phyloP scores from a whole-genome alignment of 2,113 vertebrate species.

The Oryzias woworae region DNA sequence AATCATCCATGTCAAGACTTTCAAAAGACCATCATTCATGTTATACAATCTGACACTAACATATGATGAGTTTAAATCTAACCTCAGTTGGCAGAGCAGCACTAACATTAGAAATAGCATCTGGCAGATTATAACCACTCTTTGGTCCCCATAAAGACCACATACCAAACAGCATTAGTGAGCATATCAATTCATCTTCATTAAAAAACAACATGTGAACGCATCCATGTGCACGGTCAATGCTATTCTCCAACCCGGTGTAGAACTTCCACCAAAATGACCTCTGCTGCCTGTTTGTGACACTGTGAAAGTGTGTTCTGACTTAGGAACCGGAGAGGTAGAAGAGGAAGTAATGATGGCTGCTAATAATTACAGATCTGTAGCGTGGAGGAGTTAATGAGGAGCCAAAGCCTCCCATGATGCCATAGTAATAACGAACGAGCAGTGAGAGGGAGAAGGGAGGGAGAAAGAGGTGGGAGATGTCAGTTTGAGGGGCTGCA shows the following conservation, averaged over 20 bases:
- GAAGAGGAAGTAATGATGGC: conserved; percentile 72
- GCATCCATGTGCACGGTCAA: background rate
- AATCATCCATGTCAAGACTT: too few relatives aligned
- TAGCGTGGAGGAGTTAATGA: conserved; percentile 73
- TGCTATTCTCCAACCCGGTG: conserved; percentile 19
- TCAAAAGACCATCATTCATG: too few relatives aligned
- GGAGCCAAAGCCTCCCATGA: conserved; percentile 75
- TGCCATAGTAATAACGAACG: conserved; percentile 72
- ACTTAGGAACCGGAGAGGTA: conserved; percentile 62
- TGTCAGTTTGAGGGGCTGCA: conserved; percentile 72
- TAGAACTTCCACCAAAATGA: conserved; percentile 51
- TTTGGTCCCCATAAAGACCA: too few relatives aligned
- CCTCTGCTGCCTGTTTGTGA: conserved; percentile 51
- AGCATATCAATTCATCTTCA: too few relatives aligned
- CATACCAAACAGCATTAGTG: too few relatives aligned
- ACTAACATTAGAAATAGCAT: too few relatives aligned
- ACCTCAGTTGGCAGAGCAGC: too few relatives aligned
- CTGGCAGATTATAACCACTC: too few relatives aligned
- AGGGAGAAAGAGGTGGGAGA: conserved; percentile 39
- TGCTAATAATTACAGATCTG: conserved; percentile 78
- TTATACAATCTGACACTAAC: too few relatives aligned
- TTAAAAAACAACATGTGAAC: background rate
- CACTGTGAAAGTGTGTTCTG: conserved; percentile 63
- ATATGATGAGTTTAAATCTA: too few relatives aligned
- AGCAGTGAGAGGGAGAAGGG: conserved; percentile 49